A percentile compares a stretch with the other conserved stretches of the same genome.
Conservation (phyloP, 2,797 vertebrate species). For the Gobionotothen gibberifrons region DNA sequence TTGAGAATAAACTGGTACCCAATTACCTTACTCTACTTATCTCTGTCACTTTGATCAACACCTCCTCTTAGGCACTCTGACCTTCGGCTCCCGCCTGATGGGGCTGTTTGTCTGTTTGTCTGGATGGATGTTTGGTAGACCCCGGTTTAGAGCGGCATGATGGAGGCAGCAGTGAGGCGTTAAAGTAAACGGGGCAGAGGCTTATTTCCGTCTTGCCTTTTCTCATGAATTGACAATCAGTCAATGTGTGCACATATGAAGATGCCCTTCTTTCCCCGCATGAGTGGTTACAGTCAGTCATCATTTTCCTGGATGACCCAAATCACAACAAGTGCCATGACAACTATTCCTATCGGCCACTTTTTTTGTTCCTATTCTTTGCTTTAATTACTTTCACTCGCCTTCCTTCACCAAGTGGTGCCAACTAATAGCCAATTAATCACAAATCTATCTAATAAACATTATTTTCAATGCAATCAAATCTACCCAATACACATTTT, state of each 20-base stretch:
- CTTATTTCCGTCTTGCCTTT: slow-evolving; percentile 27
- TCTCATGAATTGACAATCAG: slow-evolving; percentile 19
- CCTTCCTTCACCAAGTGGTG: too few relatives aligned
- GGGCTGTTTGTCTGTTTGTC: slow-evolving; percentile 18
- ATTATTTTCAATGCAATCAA: too few relatives aligned
- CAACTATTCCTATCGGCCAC: background rate
- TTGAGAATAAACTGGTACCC: slow-evolving; percentile 27
- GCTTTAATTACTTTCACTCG: background rate
- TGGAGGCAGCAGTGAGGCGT: slow-evolving; percentile 11
- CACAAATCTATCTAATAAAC: too few relatives aligned
- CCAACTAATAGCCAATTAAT: background rate
- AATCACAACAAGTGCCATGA: slow-evolving; percentile 8
- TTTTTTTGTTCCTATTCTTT: background rate
- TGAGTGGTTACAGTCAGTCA: slow-evolving; percentile 3
- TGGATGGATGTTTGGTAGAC: slow-evolving; percentile 37
- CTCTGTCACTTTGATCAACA: slow-evolving; percentile 48
- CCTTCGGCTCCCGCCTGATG: slow-evolving; percentile 6
- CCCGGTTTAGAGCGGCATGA: slow-evolving; percentile 3
- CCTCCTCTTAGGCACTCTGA: slow-evolving; percentile 36
- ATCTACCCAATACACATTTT: too few relatives aligned
- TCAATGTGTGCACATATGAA: slow-evolving; percentile 2
- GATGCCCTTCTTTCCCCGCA: background rate
- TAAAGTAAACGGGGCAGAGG: slow-evolving; percentile 17
- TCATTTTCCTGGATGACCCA: slow-evolving; percentile 7
- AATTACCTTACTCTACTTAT: slow-evolving; percentile 39